Evolutionary conservation across 2,888 invertebrate species (phyloP).

Genomic region (Andrena hattorfiana): DNA sequence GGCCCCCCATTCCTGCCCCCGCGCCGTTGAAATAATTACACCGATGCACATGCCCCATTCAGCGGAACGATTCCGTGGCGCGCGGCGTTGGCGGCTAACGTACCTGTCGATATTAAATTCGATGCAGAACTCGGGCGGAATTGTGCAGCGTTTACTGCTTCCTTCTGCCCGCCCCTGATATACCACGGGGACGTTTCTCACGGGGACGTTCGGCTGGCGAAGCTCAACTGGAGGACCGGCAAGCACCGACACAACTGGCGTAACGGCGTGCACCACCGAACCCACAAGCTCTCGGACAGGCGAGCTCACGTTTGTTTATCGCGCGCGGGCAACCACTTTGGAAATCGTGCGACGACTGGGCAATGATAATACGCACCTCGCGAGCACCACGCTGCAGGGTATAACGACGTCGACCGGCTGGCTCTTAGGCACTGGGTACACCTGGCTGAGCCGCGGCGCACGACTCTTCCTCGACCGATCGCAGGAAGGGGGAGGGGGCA

Average conservation of each 20-base stretch:
- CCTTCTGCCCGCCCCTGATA: conserved; percentile 8
- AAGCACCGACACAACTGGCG: conserved; percentile 47
- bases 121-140: neutral
- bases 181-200: conserved; percentile 36
- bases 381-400: conserved; percentile 63
- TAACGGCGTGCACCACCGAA: conserved; percentile 61
- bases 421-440: conserved; percentile 78
- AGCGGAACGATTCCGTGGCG: no score
- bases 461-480: conserved; percentile 83
- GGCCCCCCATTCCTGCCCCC: neutral
- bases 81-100: conserved; percentile 8
- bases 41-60: conserved; percentile 18
- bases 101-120: conserved; percentile 49
- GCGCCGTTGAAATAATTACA: conserved; percentile 49
- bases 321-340: conserved; percentile 61
- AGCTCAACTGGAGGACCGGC: conserved; percentile 34
- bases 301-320: conserved; percentile 50
- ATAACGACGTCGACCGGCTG: conserved; percentile 73
- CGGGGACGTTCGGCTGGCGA: neutral
- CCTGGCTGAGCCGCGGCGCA: conserved; percentile 78
- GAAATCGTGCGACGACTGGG: conserved; percentile 66
- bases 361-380: conserved; percentile 67
- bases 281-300: conserved; percentile 29
- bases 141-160: no score
- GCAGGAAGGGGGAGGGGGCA: conserved; percentile 70